A percentile compares a stretch with the other conserved stretches of the same genome.
These are phyloP conservation scores for Pteropus rufus DNA, from an alignment of 2,797 vertebrate genomes.

Conservation along the genomic window DNA sequence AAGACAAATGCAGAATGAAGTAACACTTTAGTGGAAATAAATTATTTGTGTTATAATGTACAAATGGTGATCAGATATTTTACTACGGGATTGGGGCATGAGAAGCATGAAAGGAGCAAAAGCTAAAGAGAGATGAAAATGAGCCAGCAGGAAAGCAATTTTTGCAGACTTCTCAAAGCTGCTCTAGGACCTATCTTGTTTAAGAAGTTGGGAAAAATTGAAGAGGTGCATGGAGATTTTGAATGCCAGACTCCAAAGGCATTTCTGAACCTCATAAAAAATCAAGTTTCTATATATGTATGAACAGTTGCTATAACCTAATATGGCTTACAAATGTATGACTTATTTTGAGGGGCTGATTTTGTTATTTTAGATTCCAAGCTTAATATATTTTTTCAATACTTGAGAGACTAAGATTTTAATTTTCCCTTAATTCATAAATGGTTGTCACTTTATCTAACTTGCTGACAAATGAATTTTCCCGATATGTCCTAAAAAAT, in stretches of 20 bases:
- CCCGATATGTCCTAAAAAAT: not conserved
- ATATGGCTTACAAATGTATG: not conserved
- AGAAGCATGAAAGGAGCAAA: not conserved
- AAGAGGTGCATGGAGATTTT: not conserved
- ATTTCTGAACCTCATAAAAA: constrained; percentile 1
- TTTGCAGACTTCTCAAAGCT: not conserved
- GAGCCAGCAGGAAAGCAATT: not conserved
- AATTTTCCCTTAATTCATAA: not conserved
- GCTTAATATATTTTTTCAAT: not conserved
- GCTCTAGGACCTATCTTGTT: not conserved
- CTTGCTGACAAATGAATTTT: not conserved
- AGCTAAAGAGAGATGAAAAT: not conserved
- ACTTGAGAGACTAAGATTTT: constrained; percentile 7
- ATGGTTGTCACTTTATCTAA: not conserved
- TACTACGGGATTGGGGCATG: not conserved
- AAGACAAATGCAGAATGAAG: not conserved
- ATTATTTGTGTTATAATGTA: not conserved
- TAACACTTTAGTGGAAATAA: not conserved
- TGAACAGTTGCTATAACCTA: not conserved
- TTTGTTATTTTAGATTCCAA: not conserved
- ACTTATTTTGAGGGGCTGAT: not conserved
- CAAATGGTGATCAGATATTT: not conserved
- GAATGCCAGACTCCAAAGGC: not conserved
- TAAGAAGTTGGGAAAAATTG: not conserved
- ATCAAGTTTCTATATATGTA: not conserved